Base-by-base conservation (phyloP, 2,797 vertebrate species). In the Rhabdomys pumilio region DNA sequence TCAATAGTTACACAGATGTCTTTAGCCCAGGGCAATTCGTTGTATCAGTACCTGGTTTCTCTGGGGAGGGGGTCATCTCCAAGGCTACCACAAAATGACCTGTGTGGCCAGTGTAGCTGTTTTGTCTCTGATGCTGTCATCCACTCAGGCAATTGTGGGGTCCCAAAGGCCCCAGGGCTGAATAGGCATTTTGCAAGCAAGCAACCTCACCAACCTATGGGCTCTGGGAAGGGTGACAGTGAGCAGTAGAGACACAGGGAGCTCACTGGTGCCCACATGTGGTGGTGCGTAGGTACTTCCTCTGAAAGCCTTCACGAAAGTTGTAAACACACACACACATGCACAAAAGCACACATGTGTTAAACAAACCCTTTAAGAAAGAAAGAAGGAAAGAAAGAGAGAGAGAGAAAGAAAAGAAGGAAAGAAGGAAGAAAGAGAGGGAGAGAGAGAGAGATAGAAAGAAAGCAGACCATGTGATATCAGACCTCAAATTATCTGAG, bases 351-450 rank as follows among this genome's bases (percentile, higher is more conserved):
- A 81, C 26, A 67, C 29, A n/a, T 26, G 14, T 67, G 65, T 67
- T n/a, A 41, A 72, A 38, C 61, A 53, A 61, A 50, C 26, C 15
- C 87, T n/a, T 44, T 44, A 22, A 38, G 14, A 59, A 82, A 77
- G 38, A 38, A n/a, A 69, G 34, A 50, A 15, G 15, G 2, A 61
- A 9, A 0, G 2, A 61, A 22, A 2, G 6, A 22, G 6, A 2
- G n/a, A n/a, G n/a, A n/a, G n/a, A n/a, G n/a, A n/a, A n/a, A n/a
- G 20, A 61, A 24, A 6, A 2, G 6, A 24, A 6, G 22, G 3
- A 22, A 7, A 22, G 7, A n/a, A 63, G 24, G 1, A 2, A 63
- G 61, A 7, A 1, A 26, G 61, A 1, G 24, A 29, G 24, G 0
- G 5, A 63, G 61, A 11, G 3, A 34, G 6, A 19, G 19, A 6